Conservation (phyloP, 1,140 invertebrate genomes). For the Rhyacophila brunnea region DNA sequence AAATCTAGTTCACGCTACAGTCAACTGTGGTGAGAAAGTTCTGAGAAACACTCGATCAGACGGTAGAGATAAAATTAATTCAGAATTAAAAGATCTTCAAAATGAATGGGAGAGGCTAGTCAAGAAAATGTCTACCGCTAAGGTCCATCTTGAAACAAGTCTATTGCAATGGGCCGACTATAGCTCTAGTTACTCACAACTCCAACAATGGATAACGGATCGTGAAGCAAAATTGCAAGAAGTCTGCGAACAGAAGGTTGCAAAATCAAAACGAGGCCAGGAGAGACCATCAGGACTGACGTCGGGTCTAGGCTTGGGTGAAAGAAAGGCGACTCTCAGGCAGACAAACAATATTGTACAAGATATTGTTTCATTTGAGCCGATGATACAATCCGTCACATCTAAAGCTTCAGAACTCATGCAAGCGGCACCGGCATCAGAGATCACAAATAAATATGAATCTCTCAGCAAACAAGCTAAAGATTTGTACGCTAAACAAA, state of each 20-base stretch:
- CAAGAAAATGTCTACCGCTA: slow-evolving; percentile 88
- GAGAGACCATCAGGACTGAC: slow-evolving; percentile 65
- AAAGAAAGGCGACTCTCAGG: slow-evolving; percentile 83
- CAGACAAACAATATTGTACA: slow-evolving; percentile 91
- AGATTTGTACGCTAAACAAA: slow-evolving; percentile 87
- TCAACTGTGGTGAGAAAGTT: slow-evolving; percentile 92
- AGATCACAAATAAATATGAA: slow-evolving; percentile 88
- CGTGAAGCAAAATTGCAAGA: slow-evolving; percentile 92
- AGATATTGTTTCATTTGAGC: slow-evolving; percentile 92
- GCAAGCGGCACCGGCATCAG: slow-evolving; percentile 81
- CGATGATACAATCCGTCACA: slow-evolving; percentile 91
- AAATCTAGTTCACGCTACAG: slow-evolving; percentile 82
- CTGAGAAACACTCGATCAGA: slow-evolving; percentile 83
- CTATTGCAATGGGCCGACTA: slow-evolving; percentile 95
- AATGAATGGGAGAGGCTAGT: slow-evolving; percentile 90
- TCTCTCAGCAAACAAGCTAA: slow-evolving; percentile 86
- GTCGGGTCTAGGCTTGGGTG: slow-evolving; percentile 73
- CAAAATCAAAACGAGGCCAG: slow-evolving; percentile 72
- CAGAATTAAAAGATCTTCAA: slow-evolving; percentile 86
- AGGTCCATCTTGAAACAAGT: slow-evolving; percentile 89
- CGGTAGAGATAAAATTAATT: slow-evolving; percentile 84
- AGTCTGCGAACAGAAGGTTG: slow-evolving; percentile 83
- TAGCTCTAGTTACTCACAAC: slow-evolving; percentile 84
- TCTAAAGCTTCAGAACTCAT: slow-evolving; percentile 87
- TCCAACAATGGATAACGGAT: slow-evolving; percentile 94